phyloP scores from a whole-genome alignment of 2,888 invertebrate species.

The Ichneumoninae sp. region DNA sequence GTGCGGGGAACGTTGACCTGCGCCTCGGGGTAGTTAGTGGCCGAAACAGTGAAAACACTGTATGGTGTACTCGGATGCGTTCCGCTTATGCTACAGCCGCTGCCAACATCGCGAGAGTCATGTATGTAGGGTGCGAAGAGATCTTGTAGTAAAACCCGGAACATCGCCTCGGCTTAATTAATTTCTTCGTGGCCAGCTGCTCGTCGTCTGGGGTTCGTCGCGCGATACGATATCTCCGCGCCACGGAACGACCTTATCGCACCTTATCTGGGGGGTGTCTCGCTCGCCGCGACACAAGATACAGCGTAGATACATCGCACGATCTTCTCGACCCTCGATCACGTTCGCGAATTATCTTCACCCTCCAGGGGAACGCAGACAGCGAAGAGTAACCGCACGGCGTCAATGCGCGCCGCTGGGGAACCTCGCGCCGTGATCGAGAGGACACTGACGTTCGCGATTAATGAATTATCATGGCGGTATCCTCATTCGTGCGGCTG shows the following conservation, averaged over 20 bases:
- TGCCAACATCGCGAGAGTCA: background rate
- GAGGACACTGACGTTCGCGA: constrained; percentile 27
- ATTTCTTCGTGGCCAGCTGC: constrained; percentile 56
- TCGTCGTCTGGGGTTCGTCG: constrained; percentile 9
- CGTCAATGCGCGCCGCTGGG: constrained; percentile 10
- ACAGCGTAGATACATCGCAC: constrained; percentile 54
- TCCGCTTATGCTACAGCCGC: background rate
- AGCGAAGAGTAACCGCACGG: constrained; percentile 41
- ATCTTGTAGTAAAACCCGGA: constrained; percentile 51
- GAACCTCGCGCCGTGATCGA: constrained; percentile 34
- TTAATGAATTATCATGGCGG: constrained; percentile 44
- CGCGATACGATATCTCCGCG: constrained; percentile 54
- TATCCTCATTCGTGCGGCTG: background rate
- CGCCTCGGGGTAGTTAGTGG: constrained; percentile 3
- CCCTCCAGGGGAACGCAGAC: constrained; percentile 50
- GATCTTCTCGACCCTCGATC: constrained; percentile 63
- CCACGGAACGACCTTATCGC: constrained; percentile 60
- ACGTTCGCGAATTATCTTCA: constrained; percentile 66
- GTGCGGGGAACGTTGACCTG: constrained; percentile 71
- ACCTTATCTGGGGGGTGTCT: constrained; percentile 36
- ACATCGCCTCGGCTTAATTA: constrained; percentile 62
- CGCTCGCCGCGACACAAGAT: constrained; percentile 45
- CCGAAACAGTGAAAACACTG: background rate
- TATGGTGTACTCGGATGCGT: background rate
- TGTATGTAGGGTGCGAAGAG: constrained; percentile 42